A percentile compares a stretch with the other conserved stretches of the same genome.
phyloP scores from a whole-genome alignment of 1,140 invertebrate species.

The Drosophila kepulauana region DNA sequence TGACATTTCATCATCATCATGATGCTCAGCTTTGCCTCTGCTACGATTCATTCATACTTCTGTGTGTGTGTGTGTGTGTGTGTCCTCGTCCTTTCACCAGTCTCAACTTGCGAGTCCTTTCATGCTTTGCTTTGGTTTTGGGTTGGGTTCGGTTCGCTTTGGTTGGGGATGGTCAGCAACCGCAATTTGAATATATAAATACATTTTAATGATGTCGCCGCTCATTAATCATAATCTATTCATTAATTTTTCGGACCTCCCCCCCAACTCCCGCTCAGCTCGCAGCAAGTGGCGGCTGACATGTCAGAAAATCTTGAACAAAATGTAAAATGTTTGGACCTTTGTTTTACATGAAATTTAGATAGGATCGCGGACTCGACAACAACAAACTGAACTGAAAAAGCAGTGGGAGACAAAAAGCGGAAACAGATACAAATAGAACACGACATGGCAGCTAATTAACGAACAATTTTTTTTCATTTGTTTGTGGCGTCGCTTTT shows the following conservation, averaged over 20 bases:
- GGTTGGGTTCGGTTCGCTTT: neutral
- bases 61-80: no score
- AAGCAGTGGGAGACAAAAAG: constrained; percentile 1
- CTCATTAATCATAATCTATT: constrained; percentile 84
- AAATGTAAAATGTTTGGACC: constrained; percentile 67
- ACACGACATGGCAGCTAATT: constrained; percentile 79
- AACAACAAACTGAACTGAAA: neutral
- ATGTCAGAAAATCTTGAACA: constrained; percentile 57
- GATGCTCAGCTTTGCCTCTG: neutral
- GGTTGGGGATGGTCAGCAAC: constrained; percentile 65
- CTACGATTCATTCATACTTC: constrained; percentile 45
- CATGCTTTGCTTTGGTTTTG: neutral
- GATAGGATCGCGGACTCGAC: constrained; percentile 57
- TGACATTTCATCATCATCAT: constrained; percentile 62
- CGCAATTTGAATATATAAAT: constrained; percentile 81
- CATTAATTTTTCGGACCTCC: constrained; percentile 70
- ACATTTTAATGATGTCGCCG: constrained; percentile 83
- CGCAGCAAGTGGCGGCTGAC: constrained; percentile 17
- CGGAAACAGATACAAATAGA: constrained; percentile 40
- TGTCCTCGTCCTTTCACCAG: neutral
- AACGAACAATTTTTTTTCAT: constrained; percentile 53
- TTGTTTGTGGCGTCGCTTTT: neutral
- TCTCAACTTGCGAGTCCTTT: neutral
- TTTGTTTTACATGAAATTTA: constrained; percentile 66
- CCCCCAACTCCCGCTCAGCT: neutral